Evolutionary conservation across 2,888 invertebrate species (phyloP).

Genomic region (Saturnia pavonia): DNA sequence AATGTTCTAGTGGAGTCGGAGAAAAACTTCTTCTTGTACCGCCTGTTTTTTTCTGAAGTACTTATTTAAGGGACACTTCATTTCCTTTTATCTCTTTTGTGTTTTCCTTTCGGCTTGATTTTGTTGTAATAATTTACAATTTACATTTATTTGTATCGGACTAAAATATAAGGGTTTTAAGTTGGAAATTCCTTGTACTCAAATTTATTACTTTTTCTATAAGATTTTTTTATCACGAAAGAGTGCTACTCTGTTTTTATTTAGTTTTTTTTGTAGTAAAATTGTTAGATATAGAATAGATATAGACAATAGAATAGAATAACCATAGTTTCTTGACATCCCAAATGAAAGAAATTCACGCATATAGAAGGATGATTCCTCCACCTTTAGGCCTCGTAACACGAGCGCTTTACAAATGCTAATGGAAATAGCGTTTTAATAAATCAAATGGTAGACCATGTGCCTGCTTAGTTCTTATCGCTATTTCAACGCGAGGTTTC

Average conservation of each 20-base stretch:
- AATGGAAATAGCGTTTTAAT: no score
- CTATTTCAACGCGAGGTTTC: no score
- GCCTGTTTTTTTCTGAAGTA: background rate
- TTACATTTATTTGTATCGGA: background rate
- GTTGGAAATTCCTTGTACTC: background rate
- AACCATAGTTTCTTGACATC: no score
- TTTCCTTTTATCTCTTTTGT: conserved; percentile 8
- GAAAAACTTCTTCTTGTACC: background rate
- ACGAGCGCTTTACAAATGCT: no score
- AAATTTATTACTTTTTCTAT: background rate
- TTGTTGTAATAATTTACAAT: conserved; percentile 7
- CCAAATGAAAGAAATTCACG: no score
- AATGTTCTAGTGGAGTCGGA: conserved; percentile 10
- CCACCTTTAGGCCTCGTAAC: no score
- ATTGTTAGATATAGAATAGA: no score
- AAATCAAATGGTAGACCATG: no score
- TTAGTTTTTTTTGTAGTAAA: background rate
- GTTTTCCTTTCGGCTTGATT: conserved; percentile 5
- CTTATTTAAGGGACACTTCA: conserved; percentile 14
- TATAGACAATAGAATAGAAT: no score
- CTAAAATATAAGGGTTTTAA: background rate
- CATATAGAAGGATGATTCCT: no score
- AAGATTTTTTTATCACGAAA: background rate
- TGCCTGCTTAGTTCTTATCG: no score
- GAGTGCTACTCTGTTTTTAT: background rate